Evolutionary conservation across 2,113 vertebrate species (phyloP).

Genomic region (Neolamprologus modestus): DNA sequence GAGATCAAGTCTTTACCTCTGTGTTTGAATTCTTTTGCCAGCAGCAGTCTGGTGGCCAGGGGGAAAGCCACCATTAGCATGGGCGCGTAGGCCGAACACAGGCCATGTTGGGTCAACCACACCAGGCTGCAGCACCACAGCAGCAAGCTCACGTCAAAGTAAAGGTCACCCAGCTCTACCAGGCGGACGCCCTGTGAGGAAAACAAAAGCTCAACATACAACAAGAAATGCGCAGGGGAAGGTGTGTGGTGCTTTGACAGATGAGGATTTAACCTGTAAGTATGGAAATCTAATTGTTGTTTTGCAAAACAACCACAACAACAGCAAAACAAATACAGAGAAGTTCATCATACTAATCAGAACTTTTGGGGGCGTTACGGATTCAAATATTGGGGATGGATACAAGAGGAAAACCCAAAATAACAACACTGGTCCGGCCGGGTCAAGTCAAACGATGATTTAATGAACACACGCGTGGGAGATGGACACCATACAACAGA

Average conservation of each 20-base stretch:
- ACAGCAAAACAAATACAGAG: neutral
- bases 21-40: conserved; percentile 76
- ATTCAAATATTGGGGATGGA: too few relatives aligned
- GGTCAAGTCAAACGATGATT: too few relatives aligned
- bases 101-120: conserved; percentile 75
- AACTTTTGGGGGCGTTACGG: neutral
- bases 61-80: conserved; percentile 89
- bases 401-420: too few relatives aligned
- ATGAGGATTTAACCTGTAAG: neutral
- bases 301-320: neutral
- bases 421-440: too few relatives aligned
- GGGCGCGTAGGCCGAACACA: conserved; percentile 89
- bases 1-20: conserved; percentile 67
- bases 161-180: conserved; percentile 81
- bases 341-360: neutral
- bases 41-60: conserved; percentile 76
- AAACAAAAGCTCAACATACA: neutral
- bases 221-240: neutral
- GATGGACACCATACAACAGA: too few relatives aligned
- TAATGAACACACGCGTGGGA: too few relatives aligned
- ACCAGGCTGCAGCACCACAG: conserved; percentile 80
- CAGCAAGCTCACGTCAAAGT: conserved; percentile 84
- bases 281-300: neutral
- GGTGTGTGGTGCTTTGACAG: neutral
- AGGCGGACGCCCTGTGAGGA: conserved; percentile 72